A percentile compares a stretch with the other conserved stretches of the same genome.
Evolutionary conservation across 2,888 invertebrate genomes (phyloP).

Genomic region (Cheilosia vernalis): DNA sequence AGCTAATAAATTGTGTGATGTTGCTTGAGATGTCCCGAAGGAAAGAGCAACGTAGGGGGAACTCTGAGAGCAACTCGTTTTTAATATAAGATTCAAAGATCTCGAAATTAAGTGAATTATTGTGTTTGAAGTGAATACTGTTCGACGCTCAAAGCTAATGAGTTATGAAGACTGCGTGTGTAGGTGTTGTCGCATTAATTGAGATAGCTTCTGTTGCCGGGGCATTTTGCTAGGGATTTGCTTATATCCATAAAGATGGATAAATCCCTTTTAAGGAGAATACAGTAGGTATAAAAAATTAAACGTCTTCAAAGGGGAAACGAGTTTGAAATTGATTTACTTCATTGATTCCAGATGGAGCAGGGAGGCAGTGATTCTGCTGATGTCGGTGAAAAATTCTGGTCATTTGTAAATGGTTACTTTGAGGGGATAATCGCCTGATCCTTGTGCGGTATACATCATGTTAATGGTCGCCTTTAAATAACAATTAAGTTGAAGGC

Average conservation of each 20-base stretch:
- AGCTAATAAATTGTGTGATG: constrained; percentile 29
- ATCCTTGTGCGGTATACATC: constrained; percentile 43
- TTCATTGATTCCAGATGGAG: constrained; percentile 46
- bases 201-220: not conserved
- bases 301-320: not conserved
- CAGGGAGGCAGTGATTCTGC: constrained; percentile 8
- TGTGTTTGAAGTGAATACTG: constrained; percentile 26
- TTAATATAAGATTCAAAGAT: not conserved
- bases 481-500: constrained; percentile 28
- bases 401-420: constrained; percentile 52
- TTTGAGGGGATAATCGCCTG: constrained; percentile 36
- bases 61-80: too few relatives aligned
- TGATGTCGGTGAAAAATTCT: constrained; percentile 47
- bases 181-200: constrained; percentile 9
- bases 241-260: not conserved
- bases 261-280: not conserved
- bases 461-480: constrained; percentile 48
- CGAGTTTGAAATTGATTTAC: not conserved
- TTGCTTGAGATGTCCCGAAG: not conserved
- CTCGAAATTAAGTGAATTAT: constrained; percentile 55
- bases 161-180: constrained; percentile 40
- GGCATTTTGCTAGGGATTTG: not conserved
- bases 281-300: not conserved
- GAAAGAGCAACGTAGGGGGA: not conserved
- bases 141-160: constrained; percentile 11